Base-by-base conservation (phyloP, 1,140 invertebrate genomes). In the Saccostrea glomerata region DNA sequence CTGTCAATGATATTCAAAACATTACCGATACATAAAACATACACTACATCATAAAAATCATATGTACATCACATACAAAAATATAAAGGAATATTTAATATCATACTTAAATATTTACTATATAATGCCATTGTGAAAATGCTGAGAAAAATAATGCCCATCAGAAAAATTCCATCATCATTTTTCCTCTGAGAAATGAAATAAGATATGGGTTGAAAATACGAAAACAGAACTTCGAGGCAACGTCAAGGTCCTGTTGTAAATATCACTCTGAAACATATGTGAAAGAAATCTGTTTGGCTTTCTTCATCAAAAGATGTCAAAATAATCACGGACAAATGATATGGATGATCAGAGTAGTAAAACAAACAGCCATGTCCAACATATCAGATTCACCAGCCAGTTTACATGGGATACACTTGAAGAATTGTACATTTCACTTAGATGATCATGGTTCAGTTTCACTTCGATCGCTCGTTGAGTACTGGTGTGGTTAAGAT, bases 61-160 rank as follows among this genome's bases (percentile, higher is more conserved):
- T 63, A 63, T 63, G n/a, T 63, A 63, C 58, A 63, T 63, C 58
- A 63, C n/a, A 63, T 63, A 63, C 58, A 63, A 63, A 63, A 63
- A 63, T 63, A 63, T 63, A 63, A 17, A 63, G 17, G 17, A 63
- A 63, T 63, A 63, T 20, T 63, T 63, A 17, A n/a, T 17, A 63
- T n/a, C 17, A 20, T 63, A 63, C 58, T 63, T 6, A 17, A 63
- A 63, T 63, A 63, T 63, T 20, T 20, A 63, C 58, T 20, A 17
- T 63, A 20, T 17, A 63, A 20, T 63, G 47, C 47, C 47, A 47
- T 47, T 47, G 47, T 63, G n/a, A 63, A 63, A 63, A 63, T n/a
- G 17, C 17, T 63, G 58, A 63, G 17, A 63, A 47, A 3, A 36
- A 13, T 60, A 17, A 20, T 63, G 58, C 17, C 58, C 58, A 20